These are phyloP conservation scores for Aphidius ervi DNA, from an alignment of 1,140 invertebrate genomes.

Conservation along the genomic window DNA sequence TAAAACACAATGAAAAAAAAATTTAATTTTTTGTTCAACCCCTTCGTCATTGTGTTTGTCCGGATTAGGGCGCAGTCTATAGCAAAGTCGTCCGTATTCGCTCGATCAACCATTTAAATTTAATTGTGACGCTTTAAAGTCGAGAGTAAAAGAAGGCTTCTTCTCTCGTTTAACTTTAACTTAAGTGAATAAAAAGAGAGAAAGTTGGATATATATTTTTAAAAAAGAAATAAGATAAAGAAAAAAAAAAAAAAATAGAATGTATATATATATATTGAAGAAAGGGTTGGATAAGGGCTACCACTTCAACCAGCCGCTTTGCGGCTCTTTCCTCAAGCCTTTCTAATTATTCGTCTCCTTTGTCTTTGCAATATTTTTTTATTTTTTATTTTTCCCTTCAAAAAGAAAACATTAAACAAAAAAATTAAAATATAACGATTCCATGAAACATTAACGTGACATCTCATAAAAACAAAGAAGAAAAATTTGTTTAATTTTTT, in stretches of 20 bases:
- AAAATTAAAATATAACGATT: not conserved
- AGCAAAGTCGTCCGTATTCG: constrained; percentile 7
- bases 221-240: too few species aligned
- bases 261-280: constrained; percentile 4
- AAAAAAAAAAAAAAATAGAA: too few species aligned
- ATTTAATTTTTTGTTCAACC: too few species aligned
- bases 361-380: not conserved
- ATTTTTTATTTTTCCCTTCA: constrained; percentile 4
- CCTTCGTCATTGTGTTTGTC: constrained; percentile 3
- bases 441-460: too few species aligned
- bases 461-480: too few species aligned
- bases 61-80: constrained; percentile 4
- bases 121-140: constrained; percentile 27
- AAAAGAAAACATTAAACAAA: constrained; percentile 10
- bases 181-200: not conserved
- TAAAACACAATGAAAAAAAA: too few species aligned
- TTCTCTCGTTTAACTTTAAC: not conserved
- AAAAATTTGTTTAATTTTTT: too few species aligned
- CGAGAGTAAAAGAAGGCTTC: constrained; percentile 8
- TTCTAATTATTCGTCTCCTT: constrained; percentile 15
- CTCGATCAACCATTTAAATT: constrained; percentile 25
- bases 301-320: constrained; percentile 20
- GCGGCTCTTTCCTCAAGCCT: constrained; percentile 8
- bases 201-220: too few species aligned
- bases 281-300: constrained; percentile 17